Conservation (phyloP, 2,113 vertebrate genomes). For the Rhinolophus sinicus region DNA sequence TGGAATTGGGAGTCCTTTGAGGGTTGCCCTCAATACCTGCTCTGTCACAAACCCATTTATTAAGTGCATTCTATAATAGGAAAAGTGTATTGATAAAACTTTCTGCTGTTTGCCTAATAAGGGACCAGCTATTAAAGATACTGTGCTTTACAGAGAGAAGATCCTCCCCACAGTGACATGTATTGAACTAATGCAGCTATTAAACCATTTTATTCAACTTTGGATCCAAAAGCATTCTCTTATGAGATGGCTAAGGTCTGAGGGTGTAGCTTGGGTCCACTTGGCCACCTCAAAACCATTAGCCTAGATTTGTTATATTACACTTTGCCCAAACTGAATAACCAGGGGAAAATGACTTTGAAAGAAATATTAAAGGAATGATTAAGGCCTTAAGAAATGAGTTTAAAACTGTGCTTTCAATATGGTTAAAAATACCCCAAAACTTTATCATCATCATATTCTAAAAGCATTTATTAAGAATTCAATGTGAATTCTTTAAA, state of each 20-base stretch:
- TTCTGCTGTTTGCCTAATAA: neutral
- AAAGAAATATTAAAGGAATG: conserved; percentile 39
- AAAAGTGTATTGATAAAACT: neutral
- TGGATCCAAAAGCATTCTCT: neutral
- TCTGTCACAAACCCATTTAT: neutral
- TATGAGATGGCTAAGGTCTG: neutral
- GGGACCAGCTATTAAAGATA: neutral
- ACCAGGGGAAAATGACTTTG: neutral
- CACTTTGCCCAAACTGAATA: neutral
- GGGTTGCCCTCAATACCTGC: neutral
- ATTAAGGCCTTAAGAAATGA: neutral
- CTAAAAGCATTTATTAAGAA: conserved; percentile 47
- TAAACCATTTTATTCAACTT: neutral
- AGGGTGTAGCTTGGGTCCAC: neutral
- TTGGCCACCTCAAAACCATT: neutral
- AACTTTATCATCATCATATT: conserved; percentile 23
- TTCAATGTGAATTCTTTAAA: neutral
- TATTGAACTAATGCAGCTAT: neutral
- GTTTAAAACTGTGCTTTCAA: conserved; percentile 42
- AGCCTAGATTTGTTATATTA: conserved; percentile 8
- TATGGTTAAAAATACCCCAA: neutral
- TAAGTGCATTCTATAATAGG: neutral
- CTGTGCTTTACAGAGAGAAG: neutral
- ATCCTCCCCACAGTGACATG: neutral
- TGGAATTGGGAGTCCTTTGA: neutral